phyloP scores from a whole-genome alignment of 92 coral and sea anemone species.

The Nematostella vectensis region DNA sequence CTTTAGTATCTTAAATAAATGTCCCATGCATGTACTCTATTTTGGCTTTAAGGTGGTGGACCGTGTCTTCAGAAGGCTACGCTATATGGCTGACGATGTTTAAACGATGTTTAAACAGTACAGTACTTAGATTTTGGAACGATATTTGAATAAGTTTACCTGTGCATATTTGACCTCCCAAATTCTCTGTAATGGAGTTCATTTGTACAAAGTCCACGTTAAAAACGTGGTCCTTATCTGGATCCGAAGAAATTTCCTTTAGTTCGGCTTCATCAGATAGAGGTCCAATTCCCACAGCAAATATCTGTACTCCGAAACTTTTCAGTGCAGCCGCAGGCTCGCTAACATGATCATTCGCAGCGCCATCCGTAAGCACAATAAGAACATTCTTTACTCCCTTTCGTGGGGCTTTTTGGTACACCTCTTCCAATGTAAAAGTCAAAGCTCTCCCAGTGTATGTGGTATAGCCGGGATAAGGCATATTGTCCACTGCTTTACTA shows the following conservation, averaged over 20 bases:
- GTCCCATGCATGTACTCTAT: too few species aligned
- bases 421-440: constrained; percentile 12
- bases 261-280: constrained; percentile 19
- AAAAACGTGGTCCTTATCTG: constrained; percentile 54
- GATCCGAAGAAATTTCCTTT: constrained; percentile 57
- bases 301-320: constrained; percentile 41
- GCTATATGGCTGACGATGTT: too few species aligned
- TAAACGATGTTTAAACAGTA: too few species aligned
- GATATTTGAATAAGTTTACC: not conserved
- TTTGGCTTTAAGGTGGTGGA: too few species aligned
- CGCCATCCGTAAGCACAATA: constrained; percentile 45
- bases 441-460: constrained; percentile 49
- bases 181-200: not conserved
- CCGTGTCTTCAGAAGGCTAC: too few species aligned
- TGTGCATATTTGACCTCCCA: not conserved
- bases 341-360: constrained; percentile 19
- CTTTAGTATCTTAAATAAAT: too few species aligned
- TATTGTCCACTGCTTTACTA: constrained; percentile 27
- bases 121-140: too few species aligned
- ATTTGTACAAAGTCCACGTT: constrained; percentile 38
- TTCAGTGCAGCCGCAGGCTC: constrained; percentile 29
- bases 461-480: constrained; percentile 35
- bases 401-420: constrained; percentile 45
- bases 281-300: constrained; percentile 27
- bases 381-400: constrained; percentile 35